These are phyloP conservation scores for Semnornis frantzii DNA, from an alignment of 2,113 vertebrate genomes.

Conservation along the genomic window DNA sequence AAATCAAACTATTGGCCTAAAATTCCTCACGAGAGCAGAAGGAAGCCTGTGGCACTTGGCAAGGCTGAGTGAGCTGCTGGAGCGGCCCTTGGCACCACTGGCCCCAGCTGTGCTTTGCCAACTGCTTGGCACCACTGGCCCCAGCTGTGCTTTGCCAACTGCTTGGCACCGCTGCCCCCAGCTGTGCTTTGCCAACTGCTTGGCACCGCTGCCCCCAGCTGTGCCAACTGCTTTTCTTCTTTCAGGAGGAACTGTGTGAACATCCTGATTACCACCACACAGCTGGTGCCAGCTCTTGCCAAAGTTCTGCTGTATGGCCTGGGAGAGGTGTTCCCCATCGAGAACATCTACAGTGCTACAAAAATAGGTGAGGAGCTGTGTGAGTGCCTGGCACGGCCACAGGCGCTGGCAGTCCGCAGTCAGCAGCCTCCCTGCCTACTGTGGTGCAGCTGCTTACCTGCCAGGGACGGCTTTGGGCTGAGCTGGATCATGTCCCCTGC, in stretches of 20 bases:
- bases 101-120: background rate
- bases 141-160: too few relatives aligned
- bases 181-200: background rate
- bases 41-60: background rate
- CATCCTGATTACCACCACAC: constrained; percentile 96
- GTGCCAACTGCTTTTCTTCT: background rate
- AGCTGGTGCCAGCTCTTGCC: constrained; percentile 95
- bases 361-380: constrained; percentile 87
- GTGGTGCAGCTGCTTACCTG: background rate
- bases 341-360: constrained; percentile 99
- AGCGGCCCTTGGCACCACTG: background rate
- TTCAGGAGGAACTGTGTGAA: constrained; percentile 95
- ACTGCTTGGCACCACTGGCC: background rate
- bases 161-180: background rate
- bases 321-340: constrained; percentile 94
- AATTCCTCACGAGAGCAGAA: background rate
- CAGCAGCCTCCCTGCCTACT: accelerated
- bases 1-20: background rate
- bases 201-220: too few relatives aligned
- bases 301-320: constrained; percentile 97
- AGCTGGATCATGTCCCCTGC: background rate
- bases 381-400: background rate
- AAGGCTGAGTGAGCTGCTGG: background rate
- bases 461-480: background rate
- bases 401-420: background rate